Evolutionary conservation across 2,888 invertebrate genomes (phyloP), one percentile per base, ranked within the genome.

Genomic region (Clepsis dumicolana): DNA sequence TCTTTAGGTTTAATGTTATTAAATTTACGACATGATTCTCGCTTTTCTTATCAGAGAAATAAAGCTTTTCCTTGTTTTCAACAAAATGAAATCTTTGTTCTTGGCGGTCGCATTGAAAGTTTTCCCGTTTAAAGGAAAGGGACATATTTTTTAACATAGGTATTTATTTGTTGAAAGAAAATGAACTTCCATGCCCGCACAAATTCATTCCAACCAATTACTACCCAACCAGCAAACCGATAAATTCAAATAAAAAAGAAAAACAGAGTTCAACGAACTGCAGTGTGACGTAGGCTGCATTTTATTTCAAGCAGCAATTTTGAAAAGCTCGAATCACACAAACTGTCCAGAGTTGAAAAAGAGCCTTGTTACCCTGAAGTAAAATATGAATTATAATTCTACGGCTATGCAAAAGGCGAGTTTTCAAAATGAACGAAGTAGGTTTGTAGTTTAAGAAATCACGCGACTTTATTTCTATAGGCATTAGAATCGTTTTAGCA

Each of bases 1-100:
- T 56, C 52, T 52, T 52, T n/a, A 52, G 32, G 21, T 56, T 35
- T 32, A 29, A 54, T 56, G 7, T 35, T 56, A 56, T 56, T 56
- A 56, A 56, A 56, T 35, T 18, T 56, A 32, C 21, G 56, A 32
- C 32, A 32, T 32, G 32, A 56, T 32, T 56, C 18, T 29, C 21
- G 35, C 29, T 56, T 56, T 18, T 56, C 32, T 56, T 35, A 54
- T 54, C 5, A 35, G 5, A 21, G 29, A 21, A 53, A 53, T 53
- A n/a, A 25, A 14, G 56, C 35, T 56, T 56, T 56, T 14, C 32
- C 21, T 56, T 21, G 21, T 35, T 56, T 35, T 14, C 5, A 5
- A 35, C 32, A 21, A 29, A 56, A 56, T 56, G 29, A 18, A 27
- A 21, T 21, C 32, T 56, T 56, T 48, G 8, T 44, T 44, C 44